phyloP scores from a whole-genome alignment of 2,797 vertebrate species.

The Lagodon rhomboides region DNA sequence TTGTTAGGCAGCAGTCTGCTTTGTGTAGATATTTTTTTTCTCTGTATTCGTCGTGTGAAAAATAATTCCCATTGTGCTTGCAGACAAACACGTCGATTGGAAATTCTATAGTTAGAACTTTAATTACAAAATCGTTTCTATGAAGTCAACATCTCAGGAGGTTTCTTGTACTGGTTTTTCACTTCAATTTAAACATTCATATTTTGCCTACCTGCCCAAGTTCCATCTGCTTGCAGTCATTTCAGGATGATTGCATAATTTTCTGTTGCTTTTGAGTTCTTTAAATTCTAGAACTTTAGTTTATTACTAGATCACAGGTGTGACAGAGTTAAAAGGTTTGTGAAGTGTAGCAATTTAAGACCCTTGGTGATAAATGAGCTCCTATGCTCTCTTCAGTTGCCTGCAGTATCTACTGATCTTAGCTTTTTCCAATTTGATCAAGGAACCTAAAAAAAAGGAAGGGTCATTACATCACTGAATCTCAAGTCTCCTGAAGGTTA shows the following conservation, averaged over 20 bases:
- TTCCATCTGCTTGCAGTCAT: slow-evolving; percentile 43
- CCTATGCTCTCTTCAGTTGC: slow-evolving; percentile 10
- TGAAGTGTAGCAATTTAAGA: slow-evolving; percentile 41
- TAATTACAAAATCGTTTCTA: slow-evolving; percentile 40
- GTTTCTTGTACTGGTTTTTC: slow-evolving; percentile 22
- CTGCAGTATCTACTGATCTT: background rate
- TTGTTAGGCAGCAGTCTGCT: slow-evolving; percentile 16
- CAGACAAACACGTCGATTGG: slow-evolving; percentile 33
- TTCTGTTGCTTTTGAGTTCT: slow-evolving; percentile 33
- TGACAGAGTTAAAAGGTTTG: slow-evolving; percentile 43
- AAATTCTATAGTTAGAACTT: slow-evolving; percentile 33
- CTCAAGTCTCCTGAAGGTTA: no score
- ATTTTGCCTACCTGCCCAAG: slow-evolving; percentile 31
- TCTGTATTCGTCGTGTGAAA: slow-evolving; percentile 19
- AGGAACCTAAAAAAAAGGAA: no score
- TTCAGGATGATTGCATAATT: slow-evolving; percentile 41
- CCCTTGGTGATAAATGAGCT: slow-evolving; percentile 37
- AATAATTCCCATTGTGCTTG: slow-evolving; percentile 21
- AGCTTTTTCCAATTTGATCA: background rate
- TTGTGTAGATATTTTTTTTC: slow-evolving; percentile 19
- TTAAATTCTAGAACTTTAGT: slow-evolving; percentile 42
- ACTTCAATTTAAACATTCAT: slow-evolving; percentile 26
- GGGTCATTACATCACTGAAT: no score
- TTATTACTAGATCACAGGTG: slow-evolving; percentile 30
- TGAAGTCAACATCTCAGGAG: slow-evolving; percentile 21